Evolutionary conservation across 2,888 invertebrate genomes (phyloP).

Genomic region (Harpalus rubripes): DNA sequence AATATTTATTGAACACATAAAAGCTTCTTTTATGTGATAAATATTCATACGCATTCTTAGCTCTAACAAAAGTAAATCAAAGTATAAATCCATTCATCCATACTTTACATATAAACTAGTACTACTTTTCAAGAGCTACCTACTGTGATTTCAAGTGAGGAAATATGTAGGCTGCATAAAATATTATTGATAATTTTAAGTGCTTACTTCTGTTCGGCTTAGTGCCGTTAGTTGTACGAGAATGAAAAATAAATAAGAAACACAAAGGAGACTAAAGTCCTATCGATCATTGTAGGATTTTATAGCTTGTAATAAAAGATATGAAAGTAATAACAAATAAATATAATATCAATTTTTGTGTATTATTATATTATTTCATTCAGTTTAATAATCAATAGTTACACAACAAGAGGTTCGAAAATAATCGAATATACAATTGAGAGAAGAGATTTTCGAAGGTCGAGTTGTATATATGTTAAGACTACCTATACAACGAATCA

Average conservation of each 20-base stretch:
- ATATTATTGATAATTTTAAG: conserved; percentile 29
- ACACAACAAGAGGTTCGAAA: too few relatives aligned
- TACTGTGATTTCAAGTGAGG: conserved; percentile 26
- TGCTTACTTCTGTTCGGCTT: conserved; percentile 14
- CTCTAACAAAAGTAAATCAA: conserved; percentile 34
- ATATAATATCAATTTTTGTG: too few relatives aligned
- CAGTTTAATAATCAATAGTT: too few relatives aligned
- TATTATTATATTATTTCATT: too few relatives aligned
- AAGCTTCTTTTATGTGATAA: conserved; percentile 18
- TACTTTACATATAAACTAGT: conserved; percentile 18
- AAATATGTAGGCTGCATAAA: conserved; percentile 33
- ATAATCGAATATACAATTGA: too few relatives aligned
- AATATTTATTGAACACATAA: conserved; percentile 38
- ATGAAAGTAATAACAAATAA: neutral
- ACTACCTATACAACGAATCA: too few relatives aligned
- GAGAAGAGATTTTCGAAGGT: too few relatives aligned
- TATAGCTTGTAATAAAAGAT: neutral
- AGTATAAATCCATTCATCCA: conserved; percentile 15
- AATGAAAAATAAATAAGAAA: neutral
- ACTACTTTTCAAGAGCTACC: conserved; percentile 21
- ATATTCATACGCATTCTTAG: conserved; percentile 10
- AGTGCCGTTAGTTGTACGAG: conserved; percentile 15
- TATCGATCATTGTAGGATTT: neutral
- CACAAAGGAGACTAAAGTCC: neutral
- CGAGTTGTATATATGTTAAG: too few relatives aligned